phyloP scores from a whole-genome alignment of 2,888 invertebrate species.

The Sphaeridia pumilis region DNA sequence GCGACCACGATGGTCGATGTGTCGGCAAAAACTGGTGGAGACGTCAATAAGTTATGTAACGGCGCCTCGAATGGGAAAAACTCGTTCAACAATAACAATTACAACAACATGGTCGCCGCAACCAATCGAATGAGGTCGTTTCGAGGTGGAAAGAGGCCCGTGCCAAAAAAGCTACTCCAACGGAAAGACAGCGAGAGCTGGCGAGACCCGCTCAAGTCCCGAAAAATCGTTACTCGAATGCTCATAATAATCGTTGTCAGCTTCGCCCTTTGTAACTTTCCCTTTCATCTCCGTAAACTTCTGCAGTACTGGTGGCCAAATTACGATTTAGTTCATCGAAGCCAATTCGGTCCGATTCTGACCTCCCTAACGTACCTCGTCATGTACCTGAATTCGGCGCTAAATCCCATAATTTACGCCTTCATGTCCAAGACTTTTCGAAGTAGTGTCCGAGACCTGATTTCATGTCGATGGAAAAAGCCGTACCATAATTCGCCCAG shows the following conservation, averaged over 20 bases:
- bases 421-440: slow-evolving; percentile 71
- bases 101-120: background rate
- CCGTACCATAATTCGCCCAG: slow-evolving; percentile 10
- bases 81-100: background rate
- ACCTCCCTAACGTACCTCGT: slow-evolving; percentile 77
- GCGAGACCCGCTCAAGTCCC: slow-evolving; percentile 53
- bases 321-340: slow-evolving; percentile 57
- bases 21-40: too few species aligned
- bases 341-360: slow-evolving; percentile 61
- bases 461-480: slow-evolving; percentile 46
- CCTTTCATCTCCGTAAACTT: slow-evolving; percentile 76
- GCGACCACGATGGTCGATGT: background rate
- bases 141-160: background rate
- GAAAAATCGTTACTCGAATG: slow-evolving; percentile 77
- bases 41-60: too few species aligned
- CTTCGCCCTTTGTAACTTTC: slow-evolving; percentile 79
- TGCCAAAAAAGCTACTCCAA: too few species aligned
- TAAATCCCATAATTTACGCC: slow-evolving; percentile 82
- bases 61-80: background rate
- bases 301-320: slow-evolving; percentile 70
- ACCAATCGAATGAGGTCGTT: background rate
- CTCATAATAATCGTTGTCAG: slow-evolving; percentile 76
- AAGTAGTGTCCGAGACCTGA: slow-evolving; percentile 68
- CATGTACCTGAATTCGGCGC: slow-evolving; percentile 77
- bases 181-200: background rate